Conservation (phyloP, 2,797 vertebrate genomes). For the Chromis chromis region DNA sequence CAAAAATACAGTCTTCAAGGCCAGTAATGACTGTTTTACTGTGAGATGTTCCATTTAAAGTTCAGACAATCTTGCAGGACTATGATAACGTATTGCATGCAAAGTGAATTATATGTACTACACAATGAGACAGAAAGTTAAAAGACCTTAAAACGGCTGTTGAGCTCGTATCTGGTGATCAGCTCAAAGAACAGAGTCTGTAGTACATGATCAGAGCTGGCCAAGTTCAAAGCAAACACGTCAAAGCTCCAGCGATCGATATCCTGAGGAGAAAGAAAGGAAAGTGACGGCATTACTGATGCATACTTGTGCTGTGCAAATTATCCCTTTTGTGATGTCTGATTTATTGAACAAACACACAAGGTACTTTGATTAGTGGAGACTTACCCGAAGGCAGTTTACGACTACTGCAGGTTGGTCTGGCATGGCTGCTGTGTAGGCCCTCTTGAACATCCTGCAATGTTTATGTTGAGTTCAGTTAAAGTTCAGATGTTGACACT, state of each 20-base stretch:
- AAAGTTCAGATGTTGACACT: conserved; percentile 79
- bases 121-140: conserved; percentile 8
- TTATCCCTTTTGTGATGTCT: conserved; percentile 26
- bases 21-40: conserved; percentile 4
- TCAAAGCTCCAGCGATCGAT: conserved; percentile 94
- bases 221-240: conserved; percentile 90
- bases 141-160: conserved; percentile 92
- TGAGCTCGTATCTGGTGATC: conserved; percentile 92
- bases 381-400: conserved; percentile 91
- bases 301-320: conserved; percentile 13
- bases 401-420: conserved; percentile 88
- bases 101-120: background rate
- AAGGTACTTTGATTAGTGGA: background rate
- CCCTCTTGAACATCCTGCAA: conserved; percentile 92
- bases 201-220: conserved; percentile 88
- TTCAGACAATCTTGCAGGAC: background rate
- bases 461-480: conserved; percentile 78
- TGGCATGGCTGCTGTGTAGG: conserved; percentile 89
- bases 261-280: conserved; percentile 78
- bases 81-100: background rate
- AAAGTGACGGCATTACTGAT: conserved; percentile 34
- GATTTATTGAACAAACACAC: conserved; percentile 48
- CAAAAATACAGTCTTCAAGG: background rate
- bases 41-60: conserved; percentile 4
- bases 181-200: conserved; percentile 90